Percentiles rank a stretch among this genome's conserved stretches.
Conservation (phyloP, 2,888 invertebrate genomes). For the Tridacna gigas region DNA sequence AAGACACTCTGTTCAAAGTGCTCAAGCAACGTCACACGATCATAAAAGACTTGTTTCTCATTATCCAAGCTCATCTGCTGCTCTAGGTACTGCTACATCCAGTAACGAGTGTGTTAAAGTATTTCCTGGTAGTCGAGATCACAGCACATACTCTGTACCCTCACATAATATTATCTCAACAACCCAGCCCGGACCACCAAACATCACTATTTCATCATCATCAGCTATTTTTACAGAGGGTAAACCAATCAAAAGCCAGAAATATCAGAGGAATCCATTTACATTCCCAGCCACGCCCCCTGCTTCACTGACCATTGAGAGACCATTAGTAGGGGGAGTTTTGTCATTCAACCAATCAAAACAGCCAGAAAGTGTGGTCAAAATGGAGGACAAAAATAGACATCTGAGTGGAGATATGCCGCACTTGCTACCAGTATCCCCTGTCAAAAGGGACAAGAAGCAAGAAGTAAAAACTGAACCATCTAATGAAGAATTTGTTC, state of each 20-base stretch:
- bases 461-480: conserved; percentile 42
- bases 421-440: conserved; percentile 61
- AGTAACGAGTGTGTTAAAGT: conserved; percentile 23
- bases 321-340: conserved; percentile 31
- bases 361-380: conserved; percentile 23
- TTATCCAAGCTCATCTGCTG: conserved; percentile 3
- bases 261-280: conserved; percentile 62
- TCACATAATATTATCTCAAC: conserved; percentile 35
- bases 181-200: conserved; percentile 59
- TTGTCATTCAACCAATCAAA: conserved; percentile 44
- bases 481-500: conserved; percentile 35
- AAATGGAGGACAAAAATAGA: conserved; percentile 50
- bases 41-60: conserved; percentile 15
- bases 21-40: conserved; percentile 13
- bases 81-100: not conserved
- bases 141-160: not conserved
- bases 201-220: conserved; percentile 55
- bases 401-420: conserved; percentile 70
- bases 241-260: conserved; percentile 44
- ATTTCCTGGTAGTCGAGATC: conserved; percentile 29
- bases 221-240: conserved; percentile 51
- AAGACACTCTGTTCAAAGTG: not conserved
- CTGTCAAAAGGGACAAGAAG: conserved; percentile 36
- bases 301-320: conserved; percentile 57
- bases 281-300: conserved; percentile 66